These are phyloP conservation scores for Synodontis membranacea DNA, from an alignment of 2,113 vertebrate species.

Conservation along the genomic window DNA sequence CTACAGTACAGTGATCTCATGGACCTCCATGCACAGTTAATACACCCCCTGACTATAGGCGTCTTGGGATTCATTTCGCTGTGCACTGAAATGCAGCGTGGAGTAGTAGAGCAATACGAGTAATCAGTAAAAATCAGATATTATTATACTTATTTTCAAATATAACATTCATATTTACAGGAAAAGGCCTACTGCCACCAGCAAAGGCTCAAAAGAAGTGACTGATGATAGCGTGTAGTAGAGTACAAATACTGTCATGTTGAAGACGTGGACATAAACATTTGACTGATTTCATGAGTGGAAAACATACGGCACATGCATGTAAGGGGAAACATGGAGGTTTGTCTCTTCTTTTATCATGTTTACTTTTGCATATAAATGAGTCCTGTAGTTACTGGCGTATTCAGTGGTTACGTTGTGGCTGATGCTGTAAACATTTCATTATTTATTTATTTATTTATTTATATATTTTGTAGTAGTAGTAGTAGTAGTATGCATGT, in stretches of 20 bases:
- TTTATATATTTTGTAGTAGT: neutral
- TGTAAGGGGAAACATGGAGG: conserved; percentile 24
- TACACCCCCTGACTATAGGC: neutral
- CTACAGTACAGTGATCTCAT: conserved; percentile 37
- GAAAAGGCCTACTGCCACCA: neutral
- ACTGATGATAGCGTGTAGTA: neutral
- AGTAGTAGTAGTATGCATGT: neutral
- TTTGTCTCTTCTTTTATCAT: neutral
- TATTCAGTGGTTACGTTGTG: conserved; percentile 2
- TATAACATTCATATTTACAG: neutral
- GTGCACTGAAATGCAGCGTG: neutral
- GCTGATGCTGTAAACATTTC: neutral
- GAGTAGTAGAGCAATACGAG: neutral
- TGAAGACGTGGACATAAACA: neutral
- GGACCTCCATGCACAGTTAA: conserved; percentile 19
- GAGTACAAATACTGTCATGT: neutral
- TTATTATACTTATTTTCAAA: neutral
- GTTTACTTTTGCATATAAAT: neutral
- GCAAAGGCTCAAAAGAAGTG: too few relatives aligned
- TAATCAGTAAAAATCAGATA: neutral
- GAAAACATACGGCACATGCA: neutral
- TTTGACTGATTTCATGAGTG: conserved; percentile 20
- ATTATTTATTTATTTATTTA: too few relatives aligned
- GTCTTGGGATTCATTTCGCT: neutral
- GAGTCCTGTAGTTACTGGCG: neutral